Evolutionary conservation across 2,888 invertebrate genomes (phyloP).

Genomic region (Nomada ruficornis): DNA sequence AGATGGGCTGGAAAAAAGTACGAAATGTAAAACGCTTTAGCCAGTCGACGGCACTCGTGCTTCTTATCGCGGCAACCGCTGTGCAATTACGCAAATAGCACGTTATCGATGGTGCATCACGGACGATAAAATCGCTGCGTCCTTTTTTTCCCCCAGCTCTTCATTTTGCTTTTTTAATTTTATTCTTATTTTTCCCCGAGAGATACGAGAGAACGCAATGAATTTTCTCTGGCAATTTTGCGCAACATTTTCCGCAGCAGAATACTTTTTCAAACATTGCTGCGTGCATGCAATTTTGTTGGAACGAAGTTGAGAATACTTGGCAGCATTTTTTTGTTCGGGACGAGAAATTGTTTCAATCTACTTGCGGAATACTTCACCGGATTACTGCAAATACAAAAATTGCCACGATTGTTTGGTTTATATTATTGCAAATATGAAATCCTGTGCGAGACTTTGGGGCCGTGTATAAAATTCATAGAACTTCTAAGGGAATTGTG

Average conservation of each 20-base stretch:
- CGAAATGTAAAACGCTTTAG: constrained; percentile 52
- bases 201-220: not conserved
- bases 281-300: too few relatives aligned
- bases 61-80: constrained; percentile 63
- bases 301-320: too few relatives aligned
- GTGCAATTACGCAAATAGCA: constrained; percentile 70
- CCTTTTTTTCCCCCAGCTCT: not conserved
- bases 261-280: too few relatives aligned
- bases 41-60: constrained; percentile 35
- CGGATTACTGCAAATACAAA: too few relatives aligned
- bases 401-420: too few relatives aligned
- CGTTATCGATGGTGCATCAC: constrained; percentile 50
- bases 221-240: not conserved
- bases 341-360: too few relatives aligned
- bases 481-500: too few relatives aligned
- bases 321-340: too few relatives aligned
- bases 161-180: not conserved
- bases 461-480: too few relatives aligned
- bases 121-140: constrained; percentile 16
- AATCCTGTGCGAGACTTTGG: too few relatives aligned
- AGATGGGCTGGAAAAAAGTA: constrained; percentile 58
- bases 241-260: not conserved
- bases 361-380: too few relatives aligned
- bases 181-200: not conserved
- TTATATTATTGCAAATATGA: too few relatives aligned